These are phyloP conservation scores for Colletes collaris DNA, from an alignment of 2,888 invertebrate genomes.

Conservation along the genomic window DNA sequence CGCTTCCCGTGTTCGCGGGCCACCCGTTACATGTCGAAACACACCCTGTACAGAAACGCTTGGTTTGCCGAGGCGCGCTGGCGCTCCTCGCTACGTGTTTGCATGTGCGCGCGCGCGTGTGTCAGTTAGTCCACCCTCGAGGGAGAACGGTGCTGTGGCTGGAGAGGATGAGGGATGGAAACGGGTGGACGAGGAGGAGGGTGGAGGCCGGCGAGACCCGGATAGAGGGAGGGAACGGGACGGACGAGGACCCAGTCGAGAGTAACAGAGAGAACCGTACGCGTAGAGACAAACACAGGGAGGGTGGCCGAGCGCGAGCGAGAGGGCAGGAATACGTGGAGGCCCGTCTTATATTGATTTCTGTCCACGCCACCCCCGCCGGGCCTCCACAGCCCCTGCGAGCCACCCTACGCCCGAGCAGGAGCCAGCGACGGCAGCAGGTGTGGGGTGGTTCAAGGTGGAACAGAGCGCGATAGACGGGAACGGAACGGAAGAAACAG, in stretches of 20 bases:
- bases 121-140: slow-evolving; percentile 79
- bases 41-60: slow-evolving; percentile 81
- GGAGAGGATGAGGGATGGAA: slow-evolving; percentile 69
- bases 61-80: slow-evolving; percentile 77
- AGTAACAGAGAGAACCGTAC: slow-evolving; percentile 42
- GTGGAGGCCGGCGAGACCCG: slow-evolving; percentile 40
- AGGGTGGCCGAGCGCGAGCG: slow-evolving; percentile 35
- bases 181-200: slow-evolving; percentile 43
- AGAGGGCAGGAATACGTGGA: slow-evolving; percentile 72
- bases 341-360: slow-evolving; percentile 83
- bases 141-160: slow-evolving; percentile 62
- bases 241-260: neutral
- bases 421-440: slow-evolving; percentile 66
- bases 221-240: slow-evolving; percentile 46
- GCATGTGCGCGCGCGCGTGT: slow-evolving; percentile 55
- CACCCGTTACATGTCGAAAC: slow-evolving; percentile 81
- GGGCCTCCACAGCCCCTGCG: slow-evolving; percentile 69
- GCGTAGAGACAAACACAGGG: slow-evolving; percentile 56
- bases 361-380: slow-evolving; percentile 81
- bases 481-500: slow-evolving; percentile 32
- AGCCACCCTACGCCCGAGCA: slow-evolving; percentile 63
- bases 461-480: slow-evolving; percentile 34
- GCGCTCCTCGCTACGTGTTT: slow-evolving; percentile 54
- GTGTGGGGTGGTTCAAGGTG: slow-evolving; percentile 64
- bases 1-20: slow-evolving; percentile 38